A percentile compares a stretch with the other conserved stretches of the same genome.
These are phyloP conservation scores for Manis pentadactyla DNA, from an alignment of 2,797 vertebrate species.

Conservation along the genomic window DNA sequence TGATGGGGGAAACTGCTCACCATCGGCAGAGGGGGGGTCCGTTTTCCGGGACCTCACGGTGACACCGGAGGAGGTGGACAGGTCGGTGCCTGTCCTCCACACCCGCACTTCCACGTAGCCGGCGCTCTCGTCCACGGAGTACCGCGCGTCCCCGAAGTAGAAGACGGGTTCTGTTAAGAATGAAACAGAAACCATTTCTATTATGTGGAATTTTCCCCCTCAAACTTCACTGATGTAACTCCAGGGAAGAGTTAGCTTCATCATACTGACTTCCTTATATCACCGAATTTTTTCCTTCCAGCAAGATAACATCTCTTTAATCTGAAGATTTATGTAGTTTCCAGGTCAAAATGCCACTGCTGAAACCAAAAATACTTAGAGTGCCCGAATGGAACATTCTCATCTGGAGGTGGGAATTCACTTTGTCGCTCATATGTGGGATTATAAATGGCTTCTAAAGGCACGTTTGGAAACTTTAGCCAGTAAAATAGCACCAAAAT, in stretches of 20 bases:
- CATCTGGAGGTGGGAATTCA: neutral
- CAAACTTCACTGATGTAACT: slow-evolving; percentile 40
- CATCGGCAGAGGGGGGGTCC: slow-evolving; percentile 92
- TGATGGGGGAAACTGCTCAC: slow-evolving; percentile 83
- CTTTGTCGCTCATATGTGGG: neutral
- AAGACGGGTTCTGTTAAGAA: slow-evolving; percentile 91
- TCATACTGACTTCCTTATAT: neutral
- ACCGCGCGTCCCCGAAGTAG: slow-evolving; percentile 92
- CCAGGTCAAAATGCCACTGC: neutral
- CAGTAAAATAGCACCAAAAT: neutral
- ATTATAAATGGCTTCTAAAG: neutral
- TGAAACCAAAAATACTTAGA: neutral
- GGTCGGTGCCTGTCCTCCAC: slow-evolving; percentile 95
- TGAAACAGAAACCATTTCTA: slow-evolving; percentile 49
- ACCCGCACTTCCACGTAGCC: slow-evolving; percentile 92
- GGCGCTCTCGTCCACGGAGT: slow-evolving; percentile 94
- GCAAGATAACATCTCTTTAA: neutral
- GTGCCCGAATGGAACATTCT: neutral
- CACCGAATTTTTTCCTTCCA: neutral
- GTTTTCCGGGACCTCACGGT: slow-evolving; percentile 95
- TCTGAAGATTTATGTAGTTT: neutral
- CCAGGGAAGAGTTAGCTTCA: neutral
- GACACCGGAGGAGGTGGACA: slow-evolving; percentile 92
- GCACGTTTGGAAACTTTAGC: neutral
- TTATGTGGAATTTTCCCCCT: slow-evolving; percentile 75